These are phyloP conservation scores for Palythoa heliodiscus DNA, from an alignment of 92 coral and sea anemone species.

Conservation along the genomic window DNA sequence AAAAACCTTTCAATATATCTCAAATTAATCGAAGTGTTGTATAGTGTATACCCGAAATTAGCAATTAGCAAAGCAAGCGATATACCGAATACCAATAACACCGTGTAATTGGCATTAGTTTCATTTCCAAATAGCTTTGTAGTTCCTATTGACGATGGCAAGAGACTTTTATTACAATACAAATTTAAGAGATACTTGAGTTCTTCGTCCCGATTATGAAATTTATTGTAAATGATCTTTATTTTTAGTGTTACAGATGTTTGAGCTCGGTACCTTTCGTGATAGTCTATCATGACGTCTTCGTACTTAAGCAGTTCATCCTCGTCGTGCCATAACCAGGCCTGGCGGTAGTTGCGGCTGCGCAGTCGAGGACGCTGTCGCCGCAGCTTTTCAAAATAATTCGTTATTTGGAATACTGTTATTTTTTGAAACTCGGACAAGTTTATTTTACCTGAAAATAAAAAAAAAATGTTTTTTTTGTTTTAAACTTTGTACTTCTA, in stretches of 20 bases:
- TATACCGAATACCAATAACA: no score
- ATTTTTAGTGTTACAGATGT: background rate
- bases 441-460: conserved; percentile 67
- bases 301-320: conserved; percentile 91
- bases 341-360: conserved; percentile 70
- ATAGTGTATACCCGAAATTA: no score
- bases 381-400: conserved; percentile 58
- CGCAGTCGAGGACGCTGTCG: conserved; percentile 52
- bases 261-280: conserved; percentile 72
- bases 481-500: background rate
- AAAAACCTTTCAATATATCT: no score
- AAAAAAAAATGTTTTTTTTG: background rate
- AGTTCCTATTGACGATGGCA: no score
- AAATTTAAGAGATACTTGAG: no score
- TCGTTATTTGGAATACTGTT: conserved; percentile 53
- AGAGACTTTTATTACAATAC: no score
- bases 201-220: no score
- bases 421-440: conserved; percentile 67
- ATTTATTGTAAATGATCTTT: background rate
- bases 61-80: no score
- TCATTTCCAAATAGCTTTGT: no score
- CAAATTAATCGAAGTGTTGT: no score
- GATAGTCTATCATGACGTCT: conserved; percentile 88
- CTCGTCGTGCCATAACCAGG: conserved; percentile 99
- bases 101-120: no score